phyloP scores from a whole-genome alignment of 2,797 vertebrate genomes.

The Danio aesculapii region DNA sequence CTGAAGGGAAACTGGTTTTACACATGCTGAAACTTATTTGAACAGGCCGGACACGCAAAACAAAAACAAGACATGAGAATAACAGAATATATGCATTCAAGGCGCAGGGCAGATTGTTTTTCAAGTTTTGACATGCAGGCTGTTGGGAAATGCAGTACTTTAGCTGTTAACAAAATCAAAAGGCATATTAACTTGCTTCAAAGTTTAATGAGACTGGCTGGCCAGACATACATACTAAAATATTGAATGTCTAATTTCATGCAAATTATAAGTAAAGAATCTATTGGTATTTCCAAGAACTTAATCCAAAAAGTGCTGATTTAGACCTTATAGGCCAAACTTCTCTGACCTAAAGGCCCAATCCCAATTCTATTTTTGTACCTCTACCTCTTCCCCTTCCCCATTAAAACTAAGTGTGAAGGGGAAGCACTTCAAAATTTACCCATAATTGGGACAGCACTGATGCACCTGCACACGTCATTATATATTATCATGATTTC shows the following conservation, averaged over 20 bases:
- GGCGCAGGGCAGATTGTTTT: background rate
- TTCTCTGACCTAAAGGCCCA: no score
- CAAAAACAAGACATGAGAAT: background rate
- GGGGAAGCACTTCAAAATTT: no score
- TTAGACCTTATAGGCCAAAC: no score
- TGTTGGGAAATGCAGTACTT: background rate
- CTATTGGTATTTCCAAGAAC: slow-evolving; percentile 7
- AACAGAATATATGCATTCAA: background rate
- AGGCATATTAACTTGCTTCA: slow-evolving; percentile 8
- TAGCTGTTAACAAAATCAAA: background rate
- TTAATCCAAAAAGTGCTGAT: background rate
- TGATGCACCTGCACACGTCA: no score
- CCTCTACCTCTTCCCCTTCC: no score
- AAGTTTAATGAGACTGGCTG: slow-evolving; percentile 11
- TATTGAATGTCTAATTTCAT: slow-evolving; percentile 21
- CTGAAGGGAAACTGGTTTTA: slow-evolving; percentile 3
- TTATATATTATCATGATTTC: no score
- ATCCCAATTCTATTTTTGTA: no score
- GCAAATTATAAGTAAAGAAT: background rate
- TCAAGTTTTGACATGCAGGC: background rate
- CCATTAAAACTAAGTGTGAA: no score
- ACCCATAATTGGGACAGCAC: no score
- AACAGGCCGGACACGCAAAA: background rate
- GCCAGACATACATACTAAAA: background rate
- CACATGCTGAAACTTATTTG: slow-evolving; percentile 20